Evolutionary conservation across 2,113 vertebrate species (phyloP), one percentile per base, ranked within the genome.

Genomic region (Brienomyrus brachyistius): DNA sequence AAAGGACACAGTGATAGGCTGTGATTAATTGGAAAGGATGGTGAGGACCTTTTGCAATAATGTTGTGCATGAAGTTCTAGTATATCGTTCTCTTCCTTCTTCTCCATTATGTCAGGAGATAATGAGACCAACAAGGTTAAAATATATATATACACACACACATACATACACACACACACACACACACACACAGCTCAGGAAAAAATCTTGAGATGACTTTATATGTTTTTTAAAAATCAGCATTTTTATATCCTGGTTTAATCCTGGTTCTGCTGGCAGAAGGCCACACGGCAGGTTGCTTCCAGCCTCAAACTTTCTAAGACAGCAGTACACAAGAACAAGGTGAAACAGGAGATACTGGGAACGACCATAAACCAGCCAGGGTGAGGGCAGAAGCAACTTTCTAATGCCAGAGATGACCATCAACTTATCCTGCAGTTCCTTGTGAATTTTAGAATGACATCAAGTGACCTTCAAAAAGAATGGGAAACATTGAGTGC

Each of bases 21-120:
- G 21, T 50, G 74, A 88, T 50, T 88, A 90, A 82, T 66, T 88
- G 74, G 40, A 40, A 88, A 88, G 87, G 87, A 87, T 31, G n/a
- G 51, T 54, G 56, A 66, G 10, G 87, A 66, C 87, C 31, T 88
- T 56, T 88, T n/a, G 10, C 8, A 47, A 50, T 45, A 9, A 45
- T n/a, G 21, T 48, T 15, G 9, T 23, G 15, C 27, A 31, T 54
- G 85, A 27, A 15, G 50, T 35, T 87, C 21, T 54, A 7, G 6
- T 56, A 3, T 19, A 87, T 35, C n/a, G 80, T 87, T 17, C 27
- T 87, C 31, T 87, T 52, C 11, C 48, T 31, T 27, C 50, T 52
- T 51, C 19, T 52, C 47, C 27, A 40, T 87, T 31, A 54, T 31
- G 17, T 11, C 13, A 35, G 82, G 82, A 4, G 21, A 45, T 48